Conservation (phyloP, 2,113 vertebrate species). For the Coptodon rendalli region DNA sequence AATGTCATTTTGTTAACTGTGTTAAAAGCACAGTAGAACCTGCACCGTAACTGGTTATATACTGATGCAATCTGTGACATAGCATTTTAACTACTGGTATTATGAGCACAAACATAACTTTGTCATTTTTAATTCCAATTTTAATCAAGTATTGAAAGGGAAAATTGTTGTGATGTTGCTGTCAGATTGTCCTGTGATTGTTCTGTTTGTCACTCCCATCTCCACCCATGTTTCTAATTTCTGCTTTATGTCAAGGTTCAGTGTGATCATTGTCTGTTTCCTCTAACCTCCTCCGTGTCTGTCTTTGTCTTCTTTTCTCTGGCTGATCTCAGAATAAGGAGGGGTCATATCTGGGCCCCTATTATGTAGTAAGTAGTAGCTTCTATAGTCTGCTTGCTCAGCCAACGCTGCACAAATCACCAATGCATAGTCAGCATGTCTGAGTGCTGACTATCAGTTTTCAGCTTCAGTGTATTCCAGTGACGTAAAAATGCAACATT, state of each 20-base stretch:
- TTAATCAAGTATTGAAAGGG: background rate
- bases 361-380: constrained; percentile 93
- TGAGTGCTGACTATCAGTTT: background rate
- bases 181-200: background rate
- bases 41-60: background rate
- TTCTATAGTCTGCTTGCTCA: constrained; percentile 53
- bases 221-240: background rate
- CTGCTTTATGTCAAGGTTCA: background rate
- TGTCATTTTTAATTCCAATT: background rate
- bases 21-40: background rate
- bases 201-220: background rate
- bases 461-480: background rate
- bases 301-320: constrained; percentile 35
- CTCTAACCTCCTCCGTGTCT: constrained; percentile 56
- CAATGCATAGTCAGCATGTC: background rate
- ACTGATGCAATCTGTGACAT: background rate
- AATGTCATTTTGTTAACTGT: background rate
- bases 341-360: constrained; percentile 89
- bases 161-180: background rate
- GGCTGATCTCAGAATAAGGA: constrained; percentile 86
- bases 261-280: background rate
- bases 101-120: background rate
- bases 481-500: background rate
- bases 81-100: background rate
- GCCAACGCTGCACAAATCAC: background rate